phyloP scores from a whole-genome alignment of 2,888 invertebrate species.

The Lasioglossum leucozonium region DNA sequence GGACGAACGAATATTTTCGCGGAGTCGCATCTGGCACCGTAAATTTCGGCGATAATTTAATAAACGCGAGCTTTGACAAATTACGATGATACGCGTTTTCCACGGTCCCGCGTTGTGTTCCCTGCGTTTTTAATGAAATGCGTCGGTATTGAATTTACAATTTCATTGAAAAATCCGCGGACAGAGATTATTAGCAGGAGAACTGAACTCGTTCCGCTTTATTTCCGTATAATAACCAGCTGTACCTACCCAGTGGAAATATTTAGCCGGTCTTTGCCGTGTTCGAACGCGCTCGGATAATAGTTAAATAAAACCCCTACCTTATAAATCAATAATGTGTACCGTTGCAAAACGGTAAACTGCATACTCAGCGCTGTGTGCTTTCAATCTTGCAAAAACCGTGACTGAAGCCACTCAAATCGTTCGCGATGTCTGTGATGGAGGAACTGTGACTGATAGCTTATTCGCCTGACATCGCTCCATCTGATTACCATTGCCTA shows the following conservation, averaged over 20 bases:
- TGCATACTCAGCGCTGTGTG: not conserved
- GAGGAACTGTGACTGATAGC: not conserved
- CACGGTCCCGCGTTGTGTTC: not conserved
- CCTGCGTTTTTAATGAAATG: not conserved
- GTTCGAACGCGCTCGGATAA: not conserved
- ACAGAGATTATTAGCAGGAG: not conserved
- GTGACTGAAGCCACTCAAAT: slow-evolving; percentile 1
- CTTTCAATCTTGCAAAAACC: not conserved
- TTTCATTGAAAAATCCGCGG: not conserved
- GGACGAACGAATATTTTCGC: not conserved
- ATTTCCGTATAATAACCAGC: not conserved
- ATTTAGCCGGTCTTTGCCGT: not conserved
- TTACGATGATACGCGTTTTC: no score
- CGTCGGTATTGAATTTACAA: not conserved
- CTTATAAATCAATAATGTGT: not conserved
- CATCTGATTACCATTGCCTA: not conserved
- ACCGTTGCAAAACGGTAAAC: not conserved
- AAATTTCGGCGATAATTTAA: no score
- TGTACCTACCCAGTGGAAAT: no score
- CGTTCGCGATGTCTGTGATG: not conserved
- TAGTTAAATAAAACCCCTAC: not conserved
- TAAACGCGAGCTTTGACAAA: no score
- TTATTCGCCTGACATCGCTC: slow-evolving; percentile 2
- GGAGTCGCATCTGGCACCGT: not conserved
- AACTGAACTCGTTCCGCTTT: not conserved